A percentile compares a stretch with the other conserved stretches of the same genome.
These are phyloP conservation scores for Drosophila limbata DNA, from an alignment of 2,888 invertebrate species.

Conservation along the genomic window DNA sequence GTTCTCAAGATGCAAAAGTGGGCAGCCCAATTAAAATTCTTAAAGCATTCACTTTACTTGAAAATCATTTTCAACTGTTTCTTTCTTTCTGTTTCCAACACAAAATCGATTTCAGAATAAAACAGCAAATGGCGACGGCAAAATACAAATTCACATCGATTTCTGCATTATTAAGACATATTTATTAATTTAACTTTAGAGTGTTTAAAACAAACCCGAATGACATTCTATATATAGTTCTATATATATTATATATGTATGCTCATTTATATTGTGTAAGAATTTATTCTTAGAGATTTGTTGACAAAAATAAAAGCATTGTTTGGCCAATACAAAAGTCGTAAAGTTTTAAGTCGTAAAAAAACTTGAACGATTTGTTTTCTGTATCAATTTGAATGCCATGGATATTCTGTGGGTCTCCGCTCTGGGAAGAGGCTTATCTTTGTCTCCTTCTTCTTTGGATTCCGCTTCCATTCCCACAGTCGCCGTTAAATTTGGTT, in stretches of 20 bases:
- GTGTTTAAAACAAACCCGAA: background rate
- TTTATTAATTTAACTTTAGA: conserved; percentile 3
- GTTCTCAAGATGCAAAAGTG: conserved; percentile 75
- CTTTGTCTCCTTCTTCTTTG: background rate
- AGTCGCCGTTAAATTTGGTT: conserved; percentile 27
- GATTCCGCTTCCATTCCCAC: conserved; percentile 20
- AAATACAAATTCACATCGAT: conserved; percentile 16
- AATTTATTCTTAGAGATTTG: conserved; percentile 14
- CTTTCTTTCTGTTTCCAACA: conserved; percentile 4
- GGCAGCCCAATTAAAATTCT: conserved; percentile 74
- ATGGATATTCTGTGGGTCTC: conserved; percentile 12
- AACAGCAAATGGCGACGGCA: conserved; percentile 64
- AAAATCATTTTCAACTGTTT: conserved; percentile 42
- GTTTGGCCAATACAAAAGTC: conserved; percentile 59
- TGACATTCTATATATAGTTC: background rate
- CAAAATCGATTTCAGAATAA: conserved; percentile 3
- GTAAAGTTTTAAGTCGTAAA: conserved; percentile 59
- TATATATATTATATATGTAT: background rate
- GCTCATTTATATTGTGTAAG: background rate
- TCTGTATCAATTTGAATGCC: conserved; percentile 25
- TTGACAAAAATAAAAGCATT: conserved; percentile 48
- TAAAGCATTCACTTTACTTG: conserved; percentile 72
- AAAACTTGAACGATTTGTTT: conserved; percentile 52
- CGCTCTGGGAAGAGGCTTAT: conserved; percentile 3
- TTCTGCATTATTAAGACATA: conserved; percentile 12